These are phyloP conservation scores for Sarcophaga caerulescens DNA, from an alignment of 2,888 invertebrate genomes.

Conservation along the genomic window DNA sequence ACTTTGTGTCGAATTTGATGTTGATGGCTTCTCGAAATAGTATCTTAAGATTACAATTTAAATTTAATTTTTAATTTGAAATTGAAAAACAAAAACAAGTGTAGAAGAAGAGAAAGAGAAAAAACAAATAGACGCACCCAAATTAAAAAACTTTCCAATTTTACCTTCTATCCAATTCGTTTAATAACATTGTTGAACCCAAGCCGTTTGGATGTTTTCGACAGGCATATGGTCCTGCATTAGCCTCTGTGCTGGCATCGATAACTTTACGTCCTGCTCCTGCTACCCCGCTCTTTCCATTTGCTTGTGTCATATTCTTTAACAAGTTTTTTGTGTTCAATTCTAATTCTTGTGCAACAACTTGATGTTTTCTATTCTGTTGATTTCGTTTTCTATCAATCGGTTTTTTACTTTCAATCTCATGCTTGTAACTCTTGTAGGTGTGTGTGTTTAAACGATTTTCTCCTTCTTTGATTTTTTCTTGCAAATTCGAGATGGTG, in stretches of 20 bases:
- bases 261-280: slow-evolving; percentile 19
- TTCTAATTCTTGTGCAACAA: slow-evolving; percentile 70
- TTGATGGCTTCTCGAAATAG: slow-evolving; percentile 79
- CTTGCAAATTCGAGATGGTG: slow-evolving; percentile 75
- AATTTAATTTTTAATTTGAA: slow-evolving; percentile 15
- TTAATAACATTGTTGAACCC: slow-evolving; percentile 71
- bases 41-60: slow-evolving; percentile 72
- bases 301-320: slow-evolving; percentile 65
- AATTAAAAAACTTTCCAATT: slow-evolving; percentile 32
- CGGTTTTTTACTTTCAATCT: slow-evolving; percentile 60
- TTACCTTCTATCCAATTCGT: slow-evolving; percentile 75
- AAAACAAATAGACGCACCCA: background rate
- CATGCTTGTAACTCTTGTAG: slow-evolving; percentile 75
- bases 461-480: slow-evolving; percentile 76
- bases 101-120: background rate
- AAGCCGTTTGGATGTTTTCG: slow-evolving; percentile 74
- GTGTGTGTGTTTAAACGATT: slow-evolving; percentile 71
- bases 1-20: slow-evolving; percentile 70
- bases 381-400: slow-evolving; percentile 66
- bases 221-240: slow-evolving; percentile 70
- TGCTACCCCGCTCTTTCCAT: background rate
- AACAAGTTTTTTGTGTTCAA: slow-evolving; percentile 65
- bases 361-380: slow-evolving; percentile 70
- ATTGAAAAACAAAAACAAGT: background rate
- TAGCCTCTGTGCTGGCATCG: slow-evolving; percentile 37